Percentiles rank a stretch among this genome's conserved stretches.
Conservation (phyloP, 2,888 invertebrate species). For the Blastobasis lacticolella region DNA sequence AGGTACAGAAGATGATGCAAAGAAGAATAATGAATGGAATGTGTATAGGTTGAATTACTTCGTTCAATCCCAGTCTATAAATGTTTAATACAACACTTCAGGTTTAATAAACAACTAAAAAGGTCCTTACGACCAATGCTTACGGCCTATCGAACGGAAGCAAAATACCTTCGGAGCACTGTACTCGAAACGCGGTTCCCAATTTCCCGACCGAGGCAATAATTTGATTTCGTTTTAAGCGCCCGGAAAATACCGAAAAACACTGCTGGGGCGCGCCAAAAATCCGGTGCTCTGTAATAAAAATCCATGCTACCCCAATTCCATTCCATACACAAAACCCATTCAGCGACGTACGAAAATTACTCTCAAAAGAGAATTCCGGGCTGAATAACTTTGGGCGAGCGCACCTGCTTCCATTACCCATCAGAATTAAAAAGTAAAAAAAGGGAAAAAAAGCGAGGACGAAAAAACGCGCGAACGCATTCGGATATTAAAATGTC, state of each 20-base stretch:
- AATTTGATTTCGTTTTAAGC: constrained; percentile 14
- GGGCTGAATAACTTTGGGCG: constrained; percentile 43
- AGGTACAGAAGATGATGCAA: too few species aligned
- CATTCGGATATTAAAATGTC: constrained; percentile 64
- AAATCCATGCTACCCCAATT: constrained; percentile 41
- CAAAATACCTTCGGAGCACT: neutral
- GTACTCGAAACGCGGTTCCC: neutral
- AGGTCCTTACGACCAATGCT: neutral
- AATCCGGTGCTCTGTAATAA: constrained; percentile 19
- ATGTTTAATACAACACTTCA: too few species aligned
- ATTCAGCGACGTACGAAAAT: constrained; percentile 47
- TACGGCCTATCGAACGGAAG: neutral
- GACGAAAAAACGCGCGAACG: constrained; percentile 35
- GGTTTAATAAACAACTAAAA: neutral
- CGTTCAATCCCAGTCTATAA: too few species aligned
- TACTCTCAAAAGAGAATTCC: constrained; percentile 37
- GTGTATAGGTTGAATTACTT: too few species aligned
- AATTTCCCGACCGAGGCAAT: constrained; percentile 2
- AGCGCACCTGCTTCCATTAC: constrained; percentile 55
- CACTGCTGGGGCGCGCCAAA: neutral
- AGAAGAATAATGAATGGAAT: too few species aligned
- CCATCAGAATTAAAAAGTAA: constrained; percentile 49
- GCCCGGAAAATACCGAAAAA: constrained; percentile 8
- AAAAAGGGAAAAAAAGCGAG: constrained; percentile 18
- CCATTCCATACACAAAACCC: constrained; percentile 39